Conservation (phyloP, 1,140 invertebrate genomes). For the Scaptodrosophila lebanonensis region DNA sequence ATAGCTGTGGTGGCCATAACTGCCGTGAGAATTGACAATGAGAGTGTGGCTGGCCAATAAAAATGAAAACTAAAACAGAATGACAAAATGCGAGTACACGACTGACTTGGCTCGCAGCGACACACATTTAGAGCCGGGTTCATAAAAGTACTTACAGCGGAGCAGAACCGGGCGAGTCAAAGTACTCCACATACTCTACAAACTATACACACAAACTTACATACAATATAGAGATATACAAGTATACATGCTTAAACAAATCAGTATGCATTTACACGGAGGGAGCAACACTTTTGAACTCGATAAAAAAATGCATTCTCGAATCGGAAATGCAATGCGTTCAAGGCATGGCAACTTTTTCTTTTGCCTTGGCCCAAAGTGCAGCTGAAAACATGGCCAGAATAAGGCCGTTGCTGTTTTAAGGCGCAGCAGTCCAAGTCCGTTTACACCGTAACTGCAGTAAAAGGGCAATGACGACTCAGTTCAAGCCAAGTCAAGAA, state of each 20-base stretch:
- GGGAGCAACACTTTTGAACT: no score
- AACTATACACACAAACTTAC: no score
- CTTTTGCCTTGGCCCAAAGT: background rate
- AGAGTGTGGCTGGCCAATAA: constrained; percentile 16
- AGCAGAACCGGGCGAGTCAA: no score
- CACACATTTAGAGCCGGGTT: constrained; percentile 45
- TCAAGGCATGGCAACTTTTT: no score
- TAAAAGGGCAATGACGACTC: constrained; percentile 10
- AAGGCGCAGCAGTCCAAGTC: constrained; percentile 27
- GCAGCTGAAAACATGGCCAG: constrained; percentile 15
- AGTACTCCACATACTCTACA: no score
- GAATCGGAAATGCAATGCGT: no score
- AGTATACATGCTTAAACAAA: no score
- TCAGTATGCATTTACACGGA: no score
- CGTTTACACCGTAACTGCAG: constrained; percentile 33
- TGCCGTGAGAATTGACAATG: constrained; percentile 55
- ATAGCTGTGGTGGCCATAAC: no score
- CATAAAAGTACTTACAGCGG: constrained; percentile 45
- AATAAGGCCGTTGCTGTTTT: constrained; percentile 52
- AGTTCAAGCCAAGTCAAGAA: constrained; percentile 12
- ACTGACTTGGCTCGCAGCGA: constrained; percentile 9
- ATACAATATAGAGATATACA: no score
- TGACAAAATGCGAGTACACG: constrained; percentile 22
- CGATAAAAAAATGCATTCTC: no score
- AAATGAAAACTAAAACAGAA: constrained; percentile 7